Evolutionary conservation across 2,888 invertebrate species (phyloP).

Genomic region (Candidula unifasciata): DNA sequence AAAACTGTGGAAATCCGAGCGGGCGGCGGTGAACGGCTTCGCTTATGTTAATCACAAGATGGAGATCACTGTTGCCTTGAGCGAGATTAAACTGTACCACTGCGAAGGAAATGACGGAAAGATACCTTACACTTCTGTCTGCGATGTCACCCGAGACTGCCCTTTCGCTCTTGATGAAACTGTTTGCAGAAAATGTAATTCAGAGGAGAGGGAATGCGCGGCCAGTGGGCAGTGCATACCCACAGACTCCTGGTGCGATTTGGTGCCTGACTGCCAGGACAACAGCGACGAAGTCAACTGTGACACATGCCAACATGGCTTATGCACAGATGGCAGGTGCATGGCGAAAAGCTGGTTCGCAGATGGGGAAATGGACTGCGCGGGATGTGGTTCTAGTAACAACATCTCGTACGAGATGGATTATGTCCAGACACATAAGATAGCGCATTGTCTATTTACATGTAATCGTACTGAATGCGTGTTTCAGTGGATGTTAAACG

Average conservation of each 20-base stretch:
- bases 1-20: neutral
- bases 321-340: constrained; percentile 9
- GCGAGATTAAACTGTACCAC: neutral
- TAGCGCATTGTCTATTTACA: constrained; percentile 18
- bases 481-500: neutral
- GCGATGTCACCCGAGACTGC: neutral
- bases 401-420: neutral
- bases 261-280: constrained; percentile 2
- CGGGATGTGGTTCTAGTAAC: neutral
- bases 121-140: neutral
- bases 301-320: neutral
- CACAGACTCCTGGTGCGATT: neutral
- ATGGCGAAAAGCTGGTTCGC: neutral
- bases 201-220: neutral
- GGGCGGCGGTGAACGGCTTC: neutral
- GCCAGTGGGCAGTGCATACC: neutral
- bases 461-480: constrained; percentile 39
- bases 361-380: constrained; percentile 21
- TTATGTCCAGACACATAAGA: neutral
- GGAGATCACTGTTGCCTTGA: neutral
- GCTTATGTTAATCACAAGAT: neutral
- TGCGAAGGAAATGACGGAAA: neutral
- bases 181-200: neutral
- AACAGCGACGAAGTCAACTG: constrained; percentile 10
- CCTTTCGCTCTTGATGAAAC: neutral